These are phyloP conservation scores for Pagetopsis macropterus DNA, from an alignment of 2,797 vertebrate species.

Conservation along the genomic window DNA sequence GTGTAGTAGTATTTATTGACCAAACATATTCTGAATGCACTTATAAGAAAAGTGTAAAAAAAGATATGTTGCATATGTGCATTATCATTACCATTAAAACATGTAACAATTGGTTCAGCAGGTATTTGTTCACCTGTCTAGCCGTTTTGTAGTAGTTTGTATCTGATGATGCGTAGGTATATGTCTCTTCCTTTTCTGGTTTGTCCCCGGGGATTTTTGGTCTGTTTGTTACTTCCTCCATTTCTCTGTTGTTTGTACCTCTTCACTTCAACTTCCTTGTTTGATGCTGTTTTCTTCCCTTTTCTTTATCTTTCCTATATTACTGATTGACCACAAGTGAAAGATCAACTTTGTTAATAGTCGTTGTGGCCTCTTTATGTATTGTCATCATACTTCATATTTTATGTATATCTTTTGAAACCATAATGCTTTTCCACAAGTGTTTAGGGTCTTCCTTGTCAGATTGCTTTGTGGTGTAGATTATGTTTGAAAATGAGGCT, in stretches of 20 bases:
- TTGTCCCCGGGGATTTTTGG: constrained; percentile 2
- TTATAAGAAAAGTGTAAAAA: neutral
- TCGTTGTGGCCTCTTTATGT: constrained; percentile 5
- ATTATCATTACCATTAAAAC: neutral
- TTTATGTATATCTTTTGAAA: constrained; percentile 7
- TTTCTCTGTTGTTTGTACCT: constrained; percentile 28
- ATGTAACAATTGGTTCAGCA: neutral
- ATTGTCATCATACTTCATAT: neutral
- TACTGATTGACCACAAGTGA: neutral
- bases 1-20: neutral
- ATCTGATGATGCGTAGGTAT: fast-evolving
- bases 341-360: neutral
- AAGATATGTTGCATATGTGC: neutral
- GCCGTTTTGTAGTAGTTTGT: neutral
- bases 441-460: neutral
- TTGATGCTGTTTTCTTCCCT: constrained; percentile 23
- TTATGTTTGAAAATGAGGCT: neutral
- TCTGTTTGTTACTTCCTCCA: constrained; percentile 2
- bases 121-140: neutral
- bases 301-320: constrained; percentile 19
- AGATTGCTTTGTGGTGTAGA: neutral
- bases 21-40: neutral
- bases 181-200: constrained; percentile 30
- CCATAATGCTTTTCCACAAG: constrained; percentile 5
- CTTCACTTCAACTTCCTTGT: constrained; percentile 34